Evolutionary conservation across 1,140 invertebrate species (phyloP).

Genomic region (Bombus superbus): DNA sequence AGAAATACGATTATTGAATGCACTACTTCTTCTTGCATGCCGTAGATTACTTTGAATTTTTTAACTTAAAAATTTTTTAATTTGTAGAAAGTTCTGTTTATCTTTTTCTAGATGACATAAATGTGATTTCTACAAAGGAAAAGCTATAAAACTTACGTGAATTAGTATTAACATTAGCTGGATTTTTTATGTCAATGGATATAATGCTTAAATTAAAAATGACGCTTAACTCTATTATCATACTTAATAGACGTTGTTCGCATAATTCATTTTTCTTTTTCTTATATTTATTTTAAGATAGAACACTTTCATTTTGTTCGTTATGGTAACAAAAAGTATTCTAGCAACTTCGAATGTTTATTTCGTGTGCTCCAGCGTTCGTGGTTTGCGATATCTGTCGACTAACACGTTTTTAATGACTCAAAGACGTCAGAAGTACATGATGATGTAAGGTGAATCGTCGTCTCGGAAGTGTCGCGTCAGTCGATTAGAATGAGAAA

Average conservation of each 20-base stretch:
- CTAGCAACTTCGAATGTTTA: not conserved
- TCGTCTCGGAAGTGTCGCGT: not conserved
- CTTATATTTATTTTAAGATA: not conserved
- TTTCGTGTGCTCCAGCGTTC: not conserved
- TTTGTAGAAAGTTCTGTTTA: not conserved
- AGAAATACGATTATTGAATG: not conserved
- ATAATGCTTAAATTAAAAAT: not conserved
- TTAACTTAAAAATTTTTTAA: too few species aligned
- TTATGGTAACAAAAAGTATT: not conserved
- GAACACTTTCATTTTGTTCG: not conserved
- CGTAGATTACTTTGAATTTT: not conserved
- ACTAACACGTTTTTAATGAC: not conserved
- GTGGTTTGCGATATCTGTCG: not conserved
- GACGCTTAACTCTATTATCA: not conserved
- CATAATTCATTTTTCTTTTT: not conserved
- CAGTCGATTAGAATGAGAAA: constrained; percentile 13
- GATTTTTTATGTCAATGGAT: not conserved
- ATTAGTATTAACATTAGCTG: not conserved
- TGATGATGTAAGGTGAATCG: constrained; percentile 9
- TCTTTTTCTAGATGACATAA: not conserved
- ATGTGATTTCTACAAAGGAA: not conserved
- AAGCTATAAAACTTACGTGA: not conserved
- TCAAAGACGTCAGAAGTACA: constrained; percentile 19
- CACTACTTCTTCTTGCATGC: not conserved
- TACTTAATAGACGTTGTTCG: not conserved